These are phyloP conservation scores for Siniperca scherzeri DNA, from an alignment of 2,797 vertebrate species.

Conservation along the genomic window DNA sequence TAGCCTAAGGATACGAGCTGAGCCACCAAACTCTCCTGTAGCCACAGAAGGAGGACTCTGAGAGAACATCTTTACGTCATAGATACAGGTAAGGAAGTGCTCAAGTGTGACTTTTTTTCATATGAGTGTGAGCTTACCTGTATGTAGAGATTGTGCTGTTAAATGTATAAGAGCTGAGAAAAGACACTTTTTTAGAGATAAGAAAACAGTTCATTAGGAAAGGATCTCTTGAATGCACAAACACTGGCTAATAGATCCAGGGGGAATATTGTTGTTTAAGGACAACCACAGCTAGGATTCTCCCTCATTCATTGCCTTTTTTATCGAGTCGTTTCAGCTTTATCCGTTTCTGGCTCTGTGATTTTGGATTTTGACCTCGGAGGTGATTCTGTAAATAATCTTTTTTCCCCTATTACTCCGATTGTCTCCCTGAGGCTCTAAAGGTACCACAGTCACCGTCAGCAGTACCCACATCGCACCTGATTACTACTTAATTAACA, in stretches of 20 bases:
- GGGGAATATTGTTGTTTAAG: conserved; percentile 30
- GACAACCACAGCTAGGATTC: conserved; percentile 18
- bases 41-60: conserved; percentile 51
- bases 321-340: neutral
- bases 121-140: conserved; percentile 41
- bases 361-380: conserved; percentile 44
- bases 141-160: conserved; percentile 14
- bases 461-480: conserved; percentile 50
- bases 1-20: conserved; percentile 83
- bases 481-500: conserved; percentile 71
- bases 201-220: conserved; percentile 38
- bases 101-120: conserved; percentile 33
- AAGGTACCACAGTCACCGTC: conserved; percentile 48
- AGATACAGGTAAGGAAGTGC: conserved; percentile 72
- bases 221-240: conserved; percentile 22
- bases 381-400: conserved; percentile 37
- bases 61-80: conserved; percentile 55
- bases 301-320: neutral
- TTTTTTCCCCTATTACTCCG: conserved; percentile 58
- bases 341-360: conserved; percentile 23
- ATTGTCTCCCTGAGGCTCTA: conserved; percentile 55
- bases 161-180: neutral
- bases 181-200: conserved; percentile 19
- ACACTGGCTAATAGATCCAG: conserved; percentile 36
- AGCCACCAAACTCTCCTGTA: conserved; percentile 58